Evolutionary conservation across 1,140 invertebrate genomes (phyloP).

Genomic region (Gonatopus flavifemur): DNA sequence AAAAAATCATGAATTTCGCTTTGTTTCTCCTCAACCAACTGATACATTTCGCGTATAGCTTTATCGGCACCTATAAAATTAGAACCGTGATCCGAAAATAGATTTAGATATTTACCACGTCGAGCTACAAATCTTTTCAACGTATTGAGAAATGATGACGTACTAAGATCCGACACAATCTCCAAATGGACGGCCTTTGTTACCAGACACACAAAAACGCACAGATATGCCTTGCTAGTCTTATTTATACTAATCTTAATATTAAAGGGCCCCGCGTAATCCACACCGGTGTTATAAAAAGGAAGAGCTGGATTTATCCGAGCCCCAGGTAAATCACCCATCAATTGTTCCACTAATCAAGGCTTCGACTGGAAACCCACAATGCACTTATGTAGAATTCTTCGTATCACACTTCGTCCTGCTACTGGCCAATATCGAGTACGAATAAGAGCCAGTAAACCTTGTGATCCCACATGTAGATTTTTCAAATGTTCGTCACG

Average conservation of each 20-base stretch:
- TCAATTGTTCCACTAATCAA: not conserved
- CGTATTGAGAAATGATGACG: not conserved
- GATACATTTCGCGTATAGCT: no score
- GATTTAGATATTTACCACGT: not conserved
- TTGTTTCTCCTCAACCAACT: not conserved
- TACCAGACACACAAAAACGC: no score
- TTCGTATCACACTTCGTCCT: not conserved
- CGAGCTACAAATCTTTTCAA: not conserved
- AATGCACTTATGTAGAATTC: not conserved
- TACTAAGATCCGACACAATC: not conserved
- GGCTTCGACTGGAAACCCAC: not conserved
- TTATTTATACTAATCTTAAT: not conserved
- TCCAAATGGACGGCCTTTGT: no score
- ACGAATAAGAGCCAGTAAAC: not conserved
- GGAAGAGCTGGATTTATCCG: not conserved
- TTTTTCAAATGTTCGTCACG: not conserved
- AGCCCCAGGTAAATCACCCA: not conserved
- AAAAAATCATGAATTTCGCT: not conserved
- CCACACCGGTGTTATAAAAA: not conserved
- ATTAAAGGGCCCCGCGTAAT: not conserved
- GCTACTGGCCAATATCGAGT: not conserved
- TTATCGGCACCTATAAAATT: not conserved
- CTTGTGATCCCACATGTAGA: not conserved
- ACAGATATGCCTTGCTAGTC: no score
- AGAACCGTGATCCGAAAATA: not conserved